Evolutionary conservation across 2,888 invertebrate genomes (phyloP), one percentile per base, ranked within the genome.

Genomic region (Synergus itoensis): DNA sequence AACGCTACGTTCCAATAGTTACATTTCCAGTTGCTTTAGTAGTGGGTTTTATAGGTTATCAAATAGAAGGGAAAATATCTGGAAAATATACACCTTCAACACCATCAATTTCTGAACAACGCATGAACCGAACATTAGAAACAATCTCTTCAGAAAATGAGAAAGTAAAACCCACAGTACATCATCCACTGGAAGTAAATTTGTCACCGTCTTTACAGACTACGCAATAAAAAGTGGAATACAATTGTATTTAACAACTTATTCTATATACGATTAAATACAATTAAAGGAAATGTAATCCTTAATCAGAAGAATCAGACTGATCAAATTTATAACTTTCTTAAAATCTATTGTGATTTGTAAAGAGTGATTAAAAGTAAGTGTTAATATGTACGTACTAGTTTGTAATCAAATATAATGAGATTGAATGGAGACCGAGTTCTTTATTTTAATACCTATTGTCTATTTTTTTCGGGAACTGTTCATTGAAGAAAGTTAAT

Each of bases 41-140:
- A 0, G 94, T 98, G 41, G 98, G 98, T 5, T 94, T 96, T 78
- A 93, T 98, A 86, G 99, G 99, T 41, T 98, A 98, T 91, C 96
- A 98, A 87, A 85, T 98, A 82, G 98, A 98, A 93, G 94, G 93
- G 77, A 91, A 94, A 81, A 75, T 97, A 8, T 96, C 96, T 0
- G 95, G 95, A 89, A 95, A 94, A 93, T 95, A 96, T 88, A 97
- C 96, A 14, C 96, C 96, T 36, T 45, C 88, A n/a, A 86, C 90
- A 11, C 86, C 86, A n/a, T 85, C 92, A 8, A 84, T 92, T 48
- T 85, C 81, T 14, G 88, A 91, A 75, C 91, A 92, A 80, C 89
- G 92, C 11, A 84, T 90, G 45, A 91, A 92, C 67, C 85, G 92
- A 80, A 77, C 89, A 9, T 79, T 92, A 78, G 86, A 88, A 65